Percentiles rank a stretch among this genome's conserved stretches.
phyloP scores from a whole-genome alignment of 2,113 vertebrate species.

The Pseudonaja textilis region DNA sequence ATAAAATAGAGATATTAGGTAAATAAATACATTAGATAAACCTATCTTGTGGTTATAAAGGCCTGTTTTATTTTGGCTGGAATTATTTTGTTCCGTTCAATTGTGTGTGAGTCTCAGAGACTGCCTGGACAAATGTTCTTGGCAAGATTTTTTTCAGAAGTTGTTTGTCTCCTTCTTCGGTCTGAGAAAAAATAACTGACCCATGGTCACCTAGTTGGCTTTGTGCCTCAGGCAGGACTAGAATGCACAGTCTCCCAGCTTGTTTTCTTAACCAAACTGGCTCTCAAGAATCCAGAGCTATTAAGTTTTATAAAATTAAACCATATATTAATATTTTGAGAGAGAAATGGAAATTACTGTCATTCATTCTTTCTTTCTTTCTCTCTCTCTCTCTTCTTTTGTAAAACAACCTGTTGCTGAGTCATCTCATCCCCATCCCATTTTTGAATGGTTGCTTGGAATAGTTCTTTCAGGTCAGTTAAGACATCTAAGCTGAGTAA shows the following conservation, averaged over 20 bases:
- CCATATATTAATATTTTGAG: neutral
- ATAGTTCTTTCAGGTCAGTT: neutral
- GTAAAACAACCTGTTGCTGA: neutral
- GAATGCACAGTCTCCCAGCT: neutral
- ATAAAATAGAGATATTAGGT: neutral
- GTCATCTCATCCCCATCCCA: neutral
- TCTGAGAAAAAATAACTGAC: neutral
- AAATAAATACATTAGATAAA: neutral
- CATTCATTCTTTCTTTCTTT: neutral
- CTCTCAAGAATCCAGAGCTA: neutral
- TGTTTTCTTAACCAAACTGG: neutral
- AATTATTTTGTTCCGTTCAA: neutral
- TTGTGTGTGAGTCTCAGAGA: neutral
- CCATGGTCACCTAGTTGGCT: neutral
- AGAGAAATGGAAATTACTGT: neutral
- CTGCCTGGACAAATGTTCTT: neutral
- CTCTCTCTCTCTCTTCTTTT: neutral
- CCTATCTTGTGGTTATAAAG: neutral
- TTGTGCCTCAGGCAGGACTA: neutral
- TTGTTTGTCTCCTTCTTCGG: neutral
- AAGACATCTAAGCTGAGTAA: neutral
- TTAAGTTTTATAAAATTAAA: neutral
- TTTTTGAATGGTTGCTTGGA: neutral
- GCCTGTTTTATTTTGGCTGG: neutral
- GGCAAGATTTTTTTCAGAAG: neutral